A percentile compares a stretch with the other conserved stretches of the same genome.
Conservation (phyloP, 2,888 invertebrate species). For the Bhutanitis thaidina region DNA sequence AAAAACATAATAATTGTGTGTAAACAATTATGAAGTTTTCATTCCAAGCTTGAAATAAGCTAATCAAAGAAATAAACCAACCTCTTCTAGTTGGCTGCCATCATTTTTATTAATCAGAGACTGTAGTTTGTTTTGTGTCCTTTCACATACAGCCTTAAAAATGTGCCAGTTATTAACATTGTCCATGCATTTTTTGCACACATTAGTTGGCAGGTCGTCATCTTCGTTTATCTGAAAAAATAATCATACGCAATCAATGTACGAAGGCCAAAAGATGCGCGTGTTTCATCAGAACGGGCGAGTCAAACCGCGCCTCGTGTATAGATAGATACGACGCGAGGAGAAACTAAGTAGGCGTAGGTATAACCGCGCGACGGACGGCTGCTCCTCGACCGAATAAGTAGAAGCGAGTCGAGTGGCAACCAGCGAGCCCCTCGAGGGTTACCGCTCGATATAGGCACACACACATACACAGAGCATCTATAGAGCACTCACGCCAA, state of each 20-base stretch:
- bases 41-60: slow-evolving; percentile 48
- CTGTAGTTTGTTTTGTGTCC: slow-evolving; percentile 82
- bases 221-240: slow-evolving; percentile 81
- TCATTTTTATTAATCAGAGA: slow-evolving; percentile 77
- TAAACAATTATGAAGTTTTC: slow-evolving; percentile 46
- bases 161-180: slow-evolving; percentile 84
- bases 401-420: slow-evolving; percentile 78
- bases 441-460: slow-evolving; percentile 77
- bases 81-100: slow-evolving; percentile 77
- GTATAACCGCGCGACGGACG: slow-evolving; percentile 62
- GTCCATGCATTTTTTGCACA: slow-evolving; percentile 82
- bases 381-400: slow-evolving; percentile 76
- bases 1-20: slow-evolving; percentile 48
- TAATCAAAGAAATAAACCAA: slow-evolving; percentile 52
- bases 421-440: slow-evolving; percentile 74
- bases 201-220: slow-evolving; percentile 83
- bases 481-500: slow-evolving; percentile 68
- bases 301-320: slow-evolving; percentile 70
- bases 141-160: slow-evolving; percentile 82
- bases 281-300: slow-evolving; percentile 69
- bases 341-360: slow-evolving; percentile 78
- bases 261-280: slow-evolving; percentile 63
- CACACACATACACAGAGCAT: slow-evolving; percentile 48
- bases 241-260: slow-evolving; percentile 66
- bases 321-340: slow-evolving; percentile 64